These are phyloP conservation scores for Sarcophaga subvicina DNA, from an alignment of 2,888 invertebrate species.

Conservation along the genomic window DNA sequence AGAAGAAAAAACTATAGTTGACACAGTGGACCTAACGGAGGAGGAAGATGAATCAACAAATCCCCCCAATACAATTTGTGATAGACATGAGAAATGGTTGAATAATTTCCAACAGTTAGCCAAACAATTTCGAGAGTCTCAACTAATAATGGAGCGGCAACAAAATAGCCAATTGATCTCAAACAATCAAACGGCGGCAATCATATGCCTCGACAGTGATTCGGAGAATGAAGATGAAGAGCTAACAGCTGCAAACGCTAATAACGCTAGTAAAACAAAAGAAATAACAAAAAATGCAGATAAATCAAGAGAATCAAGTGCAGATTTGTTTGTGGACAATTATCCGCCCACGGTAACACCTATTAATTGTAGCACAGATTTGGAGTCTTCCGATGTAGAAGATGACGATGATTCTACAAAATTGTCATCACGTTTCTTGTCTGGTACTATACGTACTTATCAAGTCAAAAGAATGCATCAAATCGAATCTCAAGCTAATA, in stretches of 20 bases:
- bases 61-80: neutral
- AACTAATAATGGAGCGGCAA: constrained; percentile 37
- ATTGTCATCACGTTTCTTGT: constrained; percentile 46
- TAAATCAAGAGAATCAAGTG: neutral
- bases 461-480: constrained; percentile 39
- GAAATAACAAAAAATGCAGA: neutral
- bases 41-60: constrained; percentile 5
- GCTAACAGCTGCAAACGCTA: neutral
- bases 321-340: constrained; percentile 62
- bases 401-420: constrained; percentile 56
- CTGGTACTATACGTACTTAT: constrained; percentile 53
- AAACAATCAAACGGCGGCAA: neutral
- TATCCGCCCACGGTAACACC: constrained; percentile 57
- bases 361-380: constrained; percentile 29
- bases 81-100: constrained; percentile 55
- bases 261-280: neutral
- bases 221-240: constrained; percentile 33
- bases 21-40: constrained; percentile 54
- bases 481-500: constrained; percentile 2
- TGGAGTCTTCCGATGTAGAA: constrained; percentile 45
- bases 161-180: constrained; percentile 22
- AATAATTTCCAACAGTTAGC: constrained; percentile 46
- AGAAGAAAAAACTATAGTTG: constrained; percentile 49
- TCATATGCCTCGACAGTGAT: constrained; percentile 62
- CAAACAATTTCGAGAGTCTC: constrained; percentile 39